phyloP scores from a whole-genome alignment of 2,113 vertebrate species.

The Piaya cayana region DNA sequence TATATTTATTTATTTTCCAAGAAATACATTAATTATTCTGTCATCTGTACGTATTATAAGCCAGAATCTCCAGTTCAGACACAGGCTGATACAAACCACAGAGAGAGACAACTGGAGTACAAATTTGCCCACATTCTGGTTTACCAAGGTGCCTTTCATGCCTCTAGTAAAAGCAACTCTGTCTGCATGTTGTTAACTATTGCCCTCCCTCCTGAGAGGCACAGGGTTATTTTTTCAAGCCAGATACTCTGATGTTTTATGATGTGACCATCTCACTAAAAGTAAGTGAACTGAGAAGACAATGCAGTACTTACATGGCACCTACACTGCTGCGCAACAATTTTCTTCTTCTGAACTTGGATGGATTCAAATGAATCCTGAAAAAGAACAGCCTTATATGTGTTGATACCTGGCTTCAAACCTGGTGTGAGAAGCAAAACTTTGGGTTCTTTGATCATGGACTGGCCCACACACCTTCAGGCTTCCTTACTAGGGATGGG shows the following conservation, averaged over 20 bases:
- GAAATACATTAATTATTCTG: background rate
- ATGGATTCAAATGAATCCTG: background rate
- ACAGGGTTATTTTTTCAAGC: background rate
- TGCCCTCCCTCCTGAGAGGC: constrained; percentile 8
- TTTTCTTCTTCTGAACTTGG: background rate
- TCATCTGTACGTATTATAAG: constrained; percentile 1
- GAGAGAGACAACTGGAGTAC: constrained; percentile 19
- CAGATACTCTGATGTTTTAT: background rate
- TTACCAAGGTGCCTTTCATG: constrained; percentile 55
- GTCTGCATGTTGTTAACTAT: constrained; percentile 31
- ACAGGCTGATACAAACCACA: constrained; percentile 40
- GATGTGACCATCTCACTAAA: background rate
- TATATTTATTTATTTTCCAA: background rate
- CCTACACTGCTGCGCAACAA: background rate
- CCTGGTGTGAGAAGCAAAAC: too few relatives aligned
- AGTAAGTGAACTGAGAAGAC: background rate
- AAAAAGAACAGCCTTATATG: background rate
- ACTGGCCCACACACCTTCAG: too few relatives aligned
- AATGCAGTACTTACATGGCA: background rate
- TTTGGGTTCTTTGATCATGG: too few relatives aligned
- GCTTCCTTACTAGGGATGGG: too few relatives aligned
- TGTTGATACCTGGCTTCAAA: background rate
- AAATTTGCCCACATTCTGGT: constrained; percentile 51
- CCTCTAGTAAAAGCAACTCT: constrained; percentile 2
- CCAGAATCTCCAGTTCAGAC: constrained; percentile 18